Base-by-base conservation (phyloP, 2,888 invertebrate genomes). In the Nomada lathburiana region DNA sequence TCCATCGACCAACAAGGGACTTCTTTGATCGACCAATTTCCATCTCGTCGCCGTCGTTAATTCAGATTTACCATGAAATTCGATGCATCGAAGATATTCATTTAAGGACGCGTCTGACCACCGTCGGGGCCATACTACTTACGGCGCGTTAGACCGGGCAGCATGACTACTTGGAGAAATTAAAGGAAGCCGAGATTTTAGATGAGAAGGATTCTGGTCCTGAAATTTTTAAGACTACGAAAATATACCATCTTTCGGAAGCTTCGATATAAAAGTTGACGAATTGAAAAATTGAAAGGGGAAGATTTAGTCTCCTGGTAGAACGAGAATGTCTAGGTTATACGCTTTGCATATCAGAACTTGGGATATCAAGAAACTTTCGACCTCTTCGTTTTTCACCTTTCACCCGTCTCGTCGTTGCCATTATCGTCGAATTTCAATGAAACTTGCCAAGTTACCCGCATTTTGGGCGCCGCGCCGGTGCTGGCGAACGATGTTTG, bases 1-100 rank as follows among this genome's bases (percentile, higher is more conserved):
- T 87, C 80, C 71, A 79, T 72, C 83, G 71, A 75, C 65, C 84
- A 85, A 87, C 84, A 87, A 86, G 87, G 84, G 74, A 82, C 84
- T 82, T 74, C 75, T 82, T 73, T 64, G 77, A 84, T 77, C 83
- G 83, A 78, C 74, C 73, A 71, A 60, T 70, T 78, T 86, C 76
- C 84, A 71, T 78, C 76, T 78, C 80, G 82, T 85, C 80, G 85
- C 62, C 68, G 64, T 85, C 85, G 80, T 86, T 87, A 86, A 87
- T 80, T 75, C 50, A 75, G 76, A 86, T 85, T 77, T 80, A 63
- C 36, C 50, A 74, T 70, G 75, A 82, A 77, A 84, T 75, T 74
- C 86, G 60, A 50, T 29, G 18, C 42, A n/a, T 47, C 55, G 62
- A 36, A 36, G 36, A 0, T 36, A 36, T 36, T 36, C 29, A 36